Conservation (phyloP, 2,113 vertebrate genomes). For the Coturnix japonica region DNA sequence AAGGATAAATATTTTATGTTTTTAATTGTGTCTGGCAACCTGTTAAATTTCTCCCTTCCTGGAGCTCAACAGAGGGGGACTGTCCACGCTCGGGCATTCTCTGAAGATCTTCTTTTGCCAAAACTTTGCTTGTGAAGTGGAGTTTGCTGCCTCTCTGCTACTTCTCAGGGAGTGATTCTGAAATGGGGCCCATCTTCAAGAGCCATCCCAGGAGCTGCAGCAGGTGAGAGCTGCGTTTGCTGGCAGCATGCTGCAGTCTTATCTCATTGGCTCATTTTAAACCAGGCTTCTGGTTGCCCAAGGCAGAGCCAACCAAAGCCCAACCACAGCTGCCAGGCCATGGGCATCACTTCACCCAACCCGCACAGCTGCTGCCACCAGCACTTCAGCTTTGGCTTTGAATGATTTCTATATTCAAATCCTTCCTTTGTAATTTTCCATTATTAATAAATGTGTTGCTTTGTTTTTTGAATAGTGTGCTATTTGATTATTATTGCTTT, state of each 20-base stretch:
- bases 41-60: not conserved
- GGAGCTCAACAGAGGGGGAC: not conserved
- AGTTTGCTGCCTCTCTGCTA: not conserved
- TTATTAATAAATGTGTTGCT: not conserved
- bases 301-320: not conserved
- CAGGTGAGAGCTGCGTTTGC: not conserved
- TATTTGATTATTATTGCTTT: not conserved
- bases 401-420: not conserved
- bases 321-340: not conserved
- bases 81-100: not conserved
- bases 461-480: not conserved
- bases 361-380: not conserved
- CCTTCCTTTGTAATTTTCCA: not conserved
- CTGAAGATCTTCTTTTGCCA: not conserved
- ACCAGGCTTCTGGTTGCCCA: not conserved
- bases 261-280: not conserved
- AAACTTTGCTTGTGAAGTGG: not conserved
- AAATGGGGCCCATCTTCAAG: not conserved
- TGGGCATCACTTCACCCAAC: not conserved
- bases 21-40: constrained; percentile 19
- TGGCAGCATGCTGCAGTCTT: not conserved
- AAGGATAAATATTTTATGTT: not conserved
- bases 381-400: not conserved
- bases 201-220: not conserved
- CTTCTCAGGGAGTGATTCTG: not conserved